Percentiles rank a stretch among this genome's conserved stretches.
phyloP scores from a whole-genome alignment of 2,113 vertebrate species.

The Oryzias curvinotus region DNA sequence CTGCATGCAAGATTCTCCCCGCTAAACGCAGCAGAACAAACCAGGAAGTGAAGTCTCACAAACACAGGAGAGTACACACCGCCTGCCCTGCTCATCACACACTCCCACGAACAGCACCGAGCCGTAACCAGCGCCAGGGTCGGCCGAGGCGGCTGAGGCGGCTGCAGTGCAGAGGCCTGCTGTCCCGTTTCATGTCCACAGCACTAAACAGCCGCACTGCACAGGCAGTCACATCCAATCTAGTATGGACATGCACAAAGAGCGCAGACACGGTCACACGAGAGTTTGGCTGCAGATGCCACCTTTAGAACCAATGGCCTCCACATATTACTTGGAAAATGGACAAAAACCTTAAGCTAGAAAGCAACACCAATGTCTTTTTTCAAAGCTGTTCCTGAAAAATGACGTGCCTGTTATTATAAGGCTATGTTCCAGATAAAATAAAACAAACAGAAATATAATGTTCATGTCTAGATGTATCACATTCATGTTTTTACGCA shows the following conservation, averaged over 20 bases:
- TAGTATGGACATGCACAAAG: constrained; percentile 1
- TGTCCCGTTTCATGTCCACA: constrained; percentile 73
- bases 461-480: no score
- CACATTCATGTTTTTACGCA: no score
- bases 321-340: no score
- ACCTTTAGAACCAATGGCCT: neutral
- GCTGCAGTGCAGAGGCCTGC: constrained; percentile 71
- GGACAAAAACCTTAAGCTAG: no score
- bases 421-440: no score
- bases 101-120: constrained; percentile 24
- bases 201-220: constrained; percentile 46
- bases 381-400: no score
- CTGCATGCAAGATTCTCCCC: constrained; percentile 7
- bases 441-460: no score
- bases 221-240: constrained; percentile 33
- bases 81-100: neutral
- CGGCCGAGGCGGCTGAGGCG: constrained; percentile 50
- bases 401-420: no score
- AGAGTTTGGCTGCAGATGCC: neutral
- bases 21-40: constrained; percentile 4
- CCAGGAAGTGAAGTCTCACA: constrained; percentile 17
- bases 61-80: constrained; percentile 22
- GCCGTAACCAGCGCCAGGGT: constrained; percentile 32
- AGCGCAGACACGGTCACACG: constrained; percentile 7
- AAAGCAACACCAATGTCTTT: no score